A percentile compares a stretch with the other conserved stretches of the same genome.
These are phyloP conservation scores for Fulmarus glacialis DNA, from an alignment of 2,113 vertebrate genomes.

Conservation along the genomic window DNA sequence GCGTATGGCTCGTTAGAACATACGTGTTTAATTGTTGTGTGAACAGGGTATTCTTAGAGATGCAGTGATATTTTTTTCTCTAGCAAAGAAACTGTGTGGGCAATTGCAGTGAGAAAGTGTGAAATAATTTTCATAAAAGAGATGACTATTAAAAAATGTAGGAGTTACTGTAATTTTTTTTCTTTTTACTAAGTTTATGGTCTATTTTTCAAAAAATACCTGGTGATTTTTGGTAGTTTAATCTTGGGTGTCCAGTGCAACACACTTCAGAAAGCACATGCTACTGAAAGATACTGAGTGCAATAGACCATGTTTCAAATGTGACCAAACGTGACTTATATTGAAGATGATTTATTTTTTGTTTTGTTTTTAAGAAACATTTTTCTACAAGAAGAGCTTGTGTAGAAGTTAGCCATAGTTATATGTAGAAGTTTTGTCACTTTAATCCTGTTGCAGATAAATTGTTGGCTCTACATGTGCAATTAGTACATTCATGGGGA, in stretches of 20 bases:
- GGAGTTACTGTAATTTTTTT: not conserved
- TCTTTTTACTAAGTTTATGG: not conserved
- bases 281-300: not conserved
- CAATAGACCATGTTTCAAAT: not conserved
- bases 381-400: not conserved
- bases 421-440: not conserved
- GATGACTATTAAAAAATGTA: not conserved
- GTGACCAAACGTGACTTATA: not conserved
- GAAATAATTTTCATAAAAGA: not conserved
- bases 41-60: not conserved
- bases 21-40: not conserved
- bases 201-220: not conserved
- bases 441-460: not conserved
- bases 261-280: not conserved
- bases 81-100: not conserved
- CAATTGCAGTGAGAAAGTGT: not conserved
- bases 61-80: not conserved
- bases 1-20: not conserved
- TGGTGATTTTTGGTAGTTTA: not conserved
- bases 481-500: conserved; percentile 17
- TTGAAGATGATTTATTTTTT: not conserved
- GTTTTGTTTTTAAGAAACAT: not conserved
- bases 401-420: not conserved
- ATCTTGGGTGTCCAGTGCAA: not conserved
- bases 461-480: not conserved